Conservation (phyloP, 2,113 vertebrate genomes). For the Oncorhynchus kisutch region DNA sequence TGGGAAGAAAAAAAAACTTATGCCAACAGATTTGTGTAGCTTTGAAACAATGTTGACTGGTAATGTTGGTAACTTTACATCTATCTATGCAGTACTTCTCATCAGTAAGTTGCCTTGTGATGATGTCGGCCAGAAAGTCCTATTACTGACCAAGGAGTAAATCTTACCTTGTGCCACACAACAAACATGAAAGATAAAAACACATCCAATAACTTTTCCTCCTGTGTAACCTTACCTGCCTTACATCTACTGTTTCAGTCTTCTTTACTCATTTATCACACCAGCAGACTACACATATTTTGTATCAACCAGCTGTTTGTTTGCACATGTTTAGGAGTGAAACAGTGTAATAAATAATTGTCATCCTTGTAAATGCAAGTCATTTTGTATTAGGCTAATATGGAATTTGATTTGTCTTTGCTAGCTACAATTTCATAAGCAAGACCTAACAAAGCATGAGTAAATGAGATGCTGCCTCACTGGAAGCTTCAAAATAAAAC, state of each 20-base stretch:
- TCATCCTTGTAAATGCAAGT: not conserved
- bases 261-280: not conserved
- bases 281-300: not conserved
- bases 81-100: conserved; percentile 14
- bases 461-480: no score
- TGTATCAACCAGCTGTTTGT: not conserved
- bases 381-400: no score
- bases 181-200: no score
- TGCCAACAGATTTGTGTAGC: conserved; percentile 32
- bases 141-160: no score
- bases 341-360: not conserved
- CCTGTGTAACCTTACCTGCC: no score
- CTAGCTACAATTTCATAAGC: no score
- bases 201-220: no score
- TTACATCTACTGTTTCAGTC: not conserved
- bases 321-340: conserved; percentile 7
- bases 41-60: not conserved
- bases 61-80: not conserved
- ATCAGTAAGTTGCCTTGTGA: not conserved
- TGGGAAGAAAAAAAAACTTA: conserved; percentile 33
- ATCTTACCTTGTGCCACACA: no score
- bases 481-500: no score
- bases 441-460: no score
- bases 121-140: no score
- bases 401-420: no score